Base-by-base conservation (phyloP, 2,888 invertebrate species). In the Dryococelus australis region DNA sequence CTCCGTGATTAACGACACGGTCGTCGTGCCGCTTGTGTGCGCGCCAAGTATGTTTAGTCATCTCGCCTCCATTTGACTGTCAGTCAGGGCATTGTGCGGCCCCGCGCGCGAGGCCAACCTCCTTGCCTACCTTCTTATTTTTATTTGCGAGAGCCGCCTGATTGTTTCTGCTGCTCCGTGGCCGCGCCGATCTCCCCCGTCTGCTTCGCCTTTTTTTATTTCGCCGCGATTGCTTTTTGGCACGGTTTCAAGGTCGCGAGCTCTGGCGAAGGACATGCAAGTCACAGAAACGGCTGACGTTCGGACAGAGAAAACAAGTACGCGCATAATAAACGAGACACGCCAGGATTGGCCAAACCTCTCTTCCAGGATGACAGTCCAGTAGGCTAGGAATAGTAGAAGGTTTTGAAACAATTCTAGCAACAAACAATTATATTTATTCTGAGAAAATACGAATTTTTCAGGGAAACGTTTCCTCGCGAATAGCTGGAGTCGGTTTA, bases 11-110 rank as follows among this genome's bases (percentile, higher is more conserved):
- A 65, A 65, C 65, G 65, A 65, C 65, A 65, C 65, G 13, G 24
- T 0, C 65, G 20, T 20, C 24, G 20, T 20, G 20, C 65, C 20
- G 51, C 12, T 16, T 2, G 65, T 65, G 24, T 20, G 20, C 13
- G 5, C 65, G 20, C 65, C 65, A 24, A 65, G n/a, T 65, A 0
- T 65, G 24, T 20, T n/a, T 8, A 65, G 65, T 65, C 65, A 65
- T 65, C 65, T 65, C 65, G 65, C 65, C n/a, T n/a, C 65, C 65
- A 65, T 65, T 65, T 65, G 65, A 65, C 65, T 65, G 65, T 65
- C 65, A 65, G 24, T 65, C 65, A 65, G 20, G 3, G 65, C 65
- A 65, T 65, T 65, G 65, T 65, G 65, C 65, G 47, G 47, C 6
- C 65, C 13, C 13, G 51, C 24, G 65, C 24, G 8, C 24, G 65